Conservation (phyloP, 2,888 invertebrate genomes). For the Megalurothrips usitatus region DNA sequence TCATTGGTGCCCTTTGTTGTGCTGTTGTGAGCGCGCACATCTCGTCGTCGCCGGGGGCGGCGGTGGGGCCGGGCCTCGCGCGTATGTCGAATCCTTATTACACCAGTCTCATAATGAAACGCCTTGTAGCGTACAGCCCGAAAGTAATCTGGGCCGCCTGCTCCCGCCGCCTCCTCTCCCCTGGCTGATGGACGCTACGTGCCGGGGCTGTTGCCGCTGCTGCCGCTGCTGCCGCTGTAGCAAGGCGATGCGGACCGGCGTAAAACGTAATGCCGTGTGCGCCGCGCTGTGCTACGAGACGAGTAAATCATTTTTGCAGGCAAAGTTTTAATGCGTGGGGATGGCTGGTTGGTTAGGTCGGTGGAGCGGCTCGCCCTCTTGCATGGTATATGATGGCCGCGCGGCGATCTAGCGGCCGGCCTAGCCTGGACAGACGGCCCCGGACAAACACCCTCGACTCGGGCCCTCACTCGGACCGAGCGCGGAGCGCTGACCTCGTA, state of each 20-base stretch:
- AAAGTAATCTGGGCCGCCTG: neutral
- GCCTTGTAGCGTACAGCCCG: neutral
- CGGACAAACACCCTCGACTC: too few relatives aligned
- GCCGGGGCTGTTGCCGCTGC: neutral
- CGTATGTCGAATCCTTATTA: constrained; percentile 11
- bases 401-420: neutral
- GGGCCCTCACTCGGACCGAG: neutral
- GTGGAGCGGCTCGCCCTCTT: neutral
- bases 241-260: neutral
- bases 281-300: neutral
- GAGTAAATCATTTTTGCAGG: constrained; percentile 25
- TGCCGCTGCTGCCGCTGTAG: neutral
- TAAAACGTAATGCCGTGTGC: constrained; percentile 7
- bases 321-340: constrained; percentile 11
- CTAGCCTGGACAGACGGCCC: neutral
- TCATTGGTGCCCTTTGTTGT: too few relatives aligned
- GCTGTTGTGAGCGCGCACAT: too few relatives aligned
- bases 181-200: neutral
- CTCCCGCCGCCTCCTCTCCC: neutral
- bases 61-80: neutral
- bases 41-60: too few relatives aligned
- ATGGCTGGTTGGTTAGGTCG: neutral
- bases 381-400: too few relatives aligned
- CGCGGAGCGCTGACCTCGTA: neutral
- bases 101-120: constrained; percentile 5